Percentiles rank a stretch among this genome's conserved stretches.
phyloP scores from a whole-genome alignment of 2,797 vertebrate genomes.

The Myiothlypis chrysogaster region DNA sequence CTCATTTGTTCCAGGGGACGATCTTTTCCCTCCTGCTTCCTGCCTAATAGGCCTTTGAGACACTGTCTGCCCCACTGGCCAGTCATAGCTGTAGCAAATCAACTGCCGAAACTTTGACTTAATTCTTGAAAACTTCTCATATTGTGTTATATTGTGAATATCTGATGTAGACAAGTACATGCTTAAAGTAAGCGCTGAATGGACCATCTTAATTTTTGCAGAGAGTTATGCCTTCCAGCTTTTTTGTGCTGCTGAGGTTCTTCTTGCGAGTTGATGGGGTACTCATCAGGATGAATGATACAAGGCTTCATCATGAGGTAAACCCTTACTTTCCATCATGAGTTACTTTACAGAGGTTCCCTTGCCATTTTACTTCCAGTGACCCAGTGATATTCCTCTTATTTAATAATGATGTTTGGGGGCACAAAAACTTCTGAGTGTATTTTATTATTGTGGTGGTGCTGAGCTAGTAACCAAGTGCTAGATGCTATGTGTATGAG shows the following conservation, averaged over 20 bases:
- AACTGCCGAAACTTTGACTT: neutral
- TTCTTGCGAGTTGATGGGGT: constrained; percentile 96
- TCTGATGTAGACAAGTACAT: neutral
- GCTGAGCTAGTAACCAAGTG: neutral
- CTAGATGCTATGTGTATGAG: neutral
- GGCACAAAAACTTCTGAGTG: neutral
- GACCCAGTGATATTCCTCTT: neutral
- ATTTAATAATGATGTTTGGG: neutral
- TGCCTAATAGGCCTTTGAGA: neutral
- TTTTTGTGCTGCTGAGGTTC: constrained; percentile 92
- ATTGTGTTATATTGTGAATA: neutral
- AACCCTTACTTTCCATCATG: neutral
- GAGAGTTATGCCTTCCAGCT: constrained; percentile 98
- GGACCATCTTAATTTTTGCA: constrained; percentile 53
- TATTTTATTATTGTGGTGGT: neutral
- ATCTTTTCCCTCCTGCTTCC: neutral
- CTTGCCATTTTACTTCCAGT: neutral
- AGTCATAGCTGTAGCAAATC: neutral
- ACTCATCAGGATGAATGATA: constrained; percentile 93
- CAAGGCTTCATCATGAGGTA: constrained; percentile 91
- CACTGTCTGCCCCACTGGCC: neutral
- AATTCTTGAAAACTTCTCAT: neutral
- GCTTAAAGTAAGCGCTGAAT: neutral
- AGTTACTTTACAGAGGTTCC: neutral
- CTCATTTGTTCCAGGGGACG: neutral